Evolutionary conservation across 2,888 invertebrate genomes (phyloP), one percentile per base, ranked within the genome.

Genomic region (Ichneumoninae sp.): DNA sequence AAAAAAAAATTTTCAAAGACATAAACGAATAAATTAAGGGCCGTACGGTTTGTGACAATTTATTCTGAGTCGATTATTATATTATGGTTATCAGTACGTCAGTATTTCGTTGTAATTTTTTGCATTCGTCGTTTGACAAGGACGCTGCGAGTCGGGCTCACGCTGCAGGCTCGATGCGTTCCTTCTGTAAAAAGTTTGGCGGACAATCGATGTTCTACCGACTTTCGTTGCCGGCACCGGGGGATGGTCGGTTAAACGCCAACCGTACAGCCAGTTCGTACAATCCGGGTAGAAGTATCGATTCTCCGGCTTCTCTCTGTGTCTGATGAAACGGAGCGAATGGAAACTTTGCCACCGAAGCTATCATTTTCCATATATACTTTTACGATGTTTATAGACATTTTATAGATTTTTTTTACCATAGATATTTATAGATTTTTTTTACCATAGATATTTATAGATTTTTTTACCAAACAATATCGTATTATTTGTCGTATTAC

Each of bases 271-370:
- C 93, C 93, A 93, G 84, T 85, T 92, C 3, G 89, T 87, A 69
- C 91, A 91, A 69, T 92, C 90, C n/a, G 91, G 91, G 52, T 89
- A 91, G 80, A 90, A 92, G 88, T 85, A 93, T 80, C 90, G 90
- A 83, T 91, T 87, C 75, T 92, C 93, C 1, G 93, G 91, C 19
- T 82, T 83, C 57, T 89, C 77, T 79, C 92, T 89, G 74, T 88
- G 87, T 86, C 93, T 93, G 69, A 50, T 40, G 10, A 36, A 72
- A 50, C 8, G 19, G 10, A 40, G 36, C 36, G 13, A 13, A 22
- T 26, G 26, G 16, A 13, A 19, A 47, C n/a, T 72, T 13, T 26
- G n/a, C 7, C 7, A 16, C 16, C 30, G 30, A 65, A 65, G 19
- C 52, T 52, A n/a, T 52, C n/a, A 7, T n/a, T 54, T n/a, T 40